phyloP scores from a whole-genome alignment of 1,140 invertebrate species.

The Goniozus legneri region DNA sequence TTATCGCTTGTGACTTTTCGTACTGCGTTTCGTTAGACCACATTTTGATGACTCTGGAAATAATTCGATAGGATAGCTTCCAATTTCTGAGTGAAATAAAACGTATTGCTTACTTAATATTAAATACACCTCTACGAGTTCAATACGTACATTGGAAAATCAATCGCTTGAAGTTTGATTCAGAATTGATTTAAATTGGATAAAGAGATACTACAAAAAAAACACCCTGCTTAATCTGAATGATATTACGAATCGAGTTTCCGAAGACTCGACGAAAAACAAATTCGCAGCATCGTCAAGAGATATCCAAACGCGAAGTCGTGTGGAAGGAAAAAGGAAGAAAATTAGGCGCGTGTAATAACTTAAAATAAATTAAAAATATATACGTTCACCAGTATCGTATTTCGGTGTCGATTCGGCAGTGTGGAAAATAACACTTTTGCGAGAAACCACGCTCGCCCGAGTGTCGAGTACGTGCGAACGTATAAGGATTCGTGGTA shows the following conservation, averaged over 20 bases:
- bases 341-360: not conserved
- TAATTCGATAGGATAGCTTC: too few relatives aligned
- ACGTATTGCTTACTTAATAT: too few relatives aligned
- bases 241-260: not conserved
- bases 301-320: too few relatives aligned
- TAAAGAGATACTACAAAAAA: not conserved
- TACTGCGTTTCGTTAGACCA: not conserved
- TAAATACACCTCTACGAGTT: not conserved
- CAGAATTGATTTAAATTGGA: constrained; percentile 1
- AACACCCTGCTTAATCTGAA: not conserved
- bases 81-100: too few relatives aligned
- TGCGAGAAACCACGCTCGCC: too few relatives aligned
- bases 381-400: not conserved
- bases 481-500: too few relatives aligned
- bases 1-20: not conserved
- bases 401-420: not conserved
- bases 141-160: constrained; percentile 1
- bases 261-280: not conserved
- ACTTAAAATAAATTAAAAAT: not conserved
- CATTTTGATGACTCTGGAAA: not conserved
- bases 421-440: not conserved
- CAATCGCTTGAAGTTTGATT: not conserved
- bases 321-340: not conserved
- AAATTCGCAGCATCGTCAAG: too few relatives aligned
- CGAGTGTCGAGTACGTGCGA: too few relatives aligned